Evolutionary conservation across 2,888 invertebrate species (phyloP), one percentile per base, ranked within the genome.

Genomic region (Hesperia comma): DNA sequence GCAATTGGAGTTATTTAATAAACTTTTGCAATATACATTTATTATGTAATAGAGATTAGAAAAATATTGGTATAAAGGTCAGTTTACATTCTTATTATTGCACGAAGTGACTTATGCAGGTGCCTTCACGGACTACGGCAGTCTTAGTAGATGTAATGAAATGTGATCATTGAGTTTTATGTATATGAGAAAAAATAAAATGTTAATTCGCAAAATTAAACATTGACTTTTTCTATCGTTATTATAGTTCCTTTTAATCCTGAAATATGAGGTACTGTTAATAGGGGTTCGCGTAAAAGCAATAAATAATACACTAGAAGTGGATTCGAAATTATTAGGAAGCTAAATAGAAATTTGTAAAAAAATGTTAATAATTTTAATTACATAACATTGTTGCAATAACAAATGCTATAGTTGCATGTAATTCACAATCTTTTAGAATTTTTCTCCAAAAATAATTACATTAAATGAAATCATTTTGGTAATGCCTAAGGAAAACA

Each of bases 81-180:
- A 55, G 26, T 55, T 46, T 54, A 63, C 32, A 53, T 53, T 32
- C 51, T 26, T 58, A 41, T 14, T 12, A 41, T 64, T 40, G 63
- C 63, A 63, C 63, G 15, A 63, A 57, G 49, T 63, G 57, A 51
- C 40, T 64, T 58, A 64, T 32, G 43, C 40, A 40, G 26, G 64
- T 58, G 58, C 64, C 58, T 64, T 58, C 49, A 56, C 64, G 19
- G 19, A 33, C 8, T 58, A 53, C 41, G 33, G 33, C 49, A 41
- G n/a, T 58, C n/a, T 55, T 55, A 46, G 26, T 53, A 60, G 19
- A 54, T 37, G 37, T 62, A 53, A 49, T 62, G 46, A 72, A 72
- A 73, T 75, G 73, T 78, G 75, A 79, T 77, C 69, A 69, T 69
- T 70, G 70, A 72, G 68, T 71, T 75, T 73, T 74, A 72, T 75